Percentiles rank a stretch among this genome's conserved stretches.
phyloP scores from a whole-genome alignment of 2,888 invertebrate genomes.

The Beris chalybata region DNA sequence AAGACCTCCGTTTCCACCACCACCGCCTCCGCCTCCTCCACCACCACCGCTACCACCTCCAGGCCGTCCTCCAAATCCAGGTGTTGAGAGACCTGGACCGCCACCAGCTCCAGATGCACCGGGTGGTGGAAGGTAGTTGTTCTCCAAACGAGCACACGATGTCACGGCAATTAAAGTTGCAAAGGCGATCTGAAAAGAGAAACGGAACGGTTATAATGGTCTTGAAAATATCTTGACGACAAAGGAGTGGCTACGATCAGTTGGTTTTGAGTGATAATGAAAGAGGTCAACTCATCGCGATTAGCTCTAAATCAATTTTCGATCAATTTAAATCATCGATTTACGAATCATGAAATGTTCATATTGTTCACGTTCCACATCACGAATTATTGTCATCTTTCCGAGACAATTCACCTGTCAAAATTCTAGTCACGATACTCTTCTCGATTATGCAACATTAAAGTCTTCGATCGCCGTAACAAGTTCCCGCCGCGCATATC shows the following conservation, averaged over 20 bases:
- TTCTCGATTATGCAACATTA: conserved; percentile 21
- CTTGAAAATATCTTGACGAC: background rate
- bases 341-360: conserved; percentile 18
- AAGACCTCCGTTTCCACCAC: conserved; percentile 39
- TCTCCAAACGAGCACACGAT: conserved; percentile 60
- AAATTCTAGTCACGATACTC: conserved; percentile 18
- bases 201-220: background rate
- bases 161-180: conserved; percentile 55
- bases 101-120: conserved; percentile 56
- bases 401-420: conserved; percentile 27
- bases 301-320: no score
- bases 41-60: conserved; percentile 54
- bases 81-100: conserved; percentile 55
- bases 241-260: background rate
- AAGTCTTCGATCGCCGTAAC: background rate
- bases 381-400: conserved; percentile 26
- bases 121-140: conserved; percentile 62
- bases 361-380: conserved; percentile 26
- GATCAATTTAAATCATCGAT: no score
- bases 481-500: background rate
- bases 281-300: no score
- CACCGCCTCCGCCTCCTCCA: conserved; percentile 49
- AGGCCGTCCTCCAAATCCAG: conserved; percentile 51
- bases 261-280: no score
- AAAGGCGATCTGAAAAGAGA: conserved; percentile 56